Evolutionary conservation across 2,113 vertebrate species (phyloP).

Genomic region (Apodemus sylvaticus): DNA sequence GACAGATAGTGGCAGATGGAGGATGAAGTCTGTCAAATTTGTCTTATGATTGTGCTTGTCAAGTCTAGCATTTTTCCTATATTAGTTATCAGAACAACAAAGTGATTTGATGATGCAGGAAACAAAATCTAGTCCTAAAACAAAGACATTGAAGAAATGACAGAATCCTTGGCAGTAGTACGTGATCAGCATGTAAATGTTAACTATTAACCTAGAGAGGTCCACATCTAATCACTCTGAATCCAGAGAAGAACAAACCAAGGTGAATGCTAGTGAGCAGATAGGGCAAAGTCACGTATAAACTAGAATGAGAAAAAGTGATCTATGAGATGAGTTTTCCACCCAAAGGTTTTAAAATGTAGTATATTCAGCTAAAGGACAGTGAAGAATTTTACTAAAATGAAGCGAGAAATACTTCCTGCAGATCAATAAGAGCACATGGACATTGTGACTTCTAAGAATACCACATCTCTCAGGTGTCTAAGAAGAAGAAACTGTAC

Average conservation of each 20-base stretch:
- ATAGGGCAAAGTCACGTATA: neutral
- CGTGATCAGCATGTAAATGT: neutral
- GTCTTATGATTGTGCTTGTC: neutral
- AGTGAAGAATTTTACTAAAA: constrained; percentile 10
- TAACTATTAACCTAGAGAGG: neutral
- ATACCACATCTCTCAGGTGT: neutral
- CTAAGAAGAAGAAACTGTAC: neutral
- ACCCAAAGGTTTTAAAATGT: neutral
- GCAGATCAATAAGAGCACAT: neutral
- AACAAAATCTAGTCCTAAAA: constrained; percentile 25
- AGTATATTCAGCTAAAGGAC: neutral
- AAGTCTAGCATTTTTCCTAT: neutral
- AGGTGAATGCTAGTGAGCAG: neutral
- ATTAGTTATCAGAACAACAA: constrained; percentile 1
- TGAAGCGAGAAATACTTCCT: neutral
- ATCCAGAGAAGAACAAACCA: constrained; percentile 4
- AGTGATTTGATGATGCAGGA: neutral
- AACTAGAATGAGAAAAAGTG: neutral
- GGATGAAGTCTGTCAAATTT: neutral
- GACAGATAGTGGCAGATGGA: neutral
- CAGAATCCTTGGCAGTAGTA: neutral
- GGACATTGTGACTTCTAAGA: neutral
- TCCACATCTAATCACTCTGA: neutral
- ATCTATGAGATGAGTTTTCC: neutral
- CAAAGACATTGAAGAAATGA: neutral